Conservation (phyloP, 2,888 invertebrate genomes). For the Patella pellucida region DNA sequence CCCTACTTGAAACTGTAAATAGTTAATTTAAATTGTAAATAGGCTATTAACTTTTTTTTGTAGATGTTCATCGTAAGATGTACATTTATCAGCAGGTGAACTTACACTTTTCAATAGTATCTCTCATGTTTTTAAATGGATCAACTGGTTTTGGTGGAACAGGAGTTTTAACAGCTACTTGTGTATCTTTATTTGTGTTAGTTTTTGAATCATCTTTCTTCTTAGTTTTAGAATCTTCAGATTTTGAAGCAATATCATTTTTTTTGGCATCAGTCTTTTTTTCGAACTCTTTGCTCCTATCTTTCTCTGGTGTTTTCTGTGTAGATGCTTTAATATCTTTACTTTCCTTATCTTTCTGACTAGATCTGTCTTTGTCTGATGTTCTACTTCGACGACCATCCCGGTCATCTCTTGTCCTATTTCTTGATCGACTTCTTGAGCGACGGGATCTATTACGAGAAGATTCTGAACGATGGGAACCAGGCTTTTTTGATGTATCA, state of each 20-base stretch:
- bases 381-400: not conserved
- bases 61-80: too few relatives aligned
- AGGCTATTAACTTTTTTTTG: too few relatives aligned
- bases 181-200: not conserved
- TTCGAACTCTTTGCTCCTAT: not conserved
- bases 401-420: not conserved
- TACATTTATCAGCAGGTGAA: not conserved
- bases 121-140: conserved; percentile 6
- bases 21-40: too few relatives aligned
- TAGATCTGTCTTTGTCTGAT: not conserved
- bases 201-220: not conserved
- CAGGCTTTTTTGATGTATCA: not conserved
- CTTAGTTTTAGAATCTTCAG: not conserved
- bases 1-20: too few relatives aligned
- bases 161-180: not conserved
- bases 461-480: not conserved
- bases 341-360: too few relatives aligned
- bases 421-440: not conserved
- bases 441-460: not conserved
- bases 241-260: not conserved
- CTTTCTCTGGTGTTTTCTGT: not conserved
- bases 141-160: not conserved
- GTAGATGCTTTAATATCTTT: not conserved
- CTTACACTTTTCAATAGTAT: conserved; percentile 10
- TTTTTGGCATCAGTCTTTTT: not conserved